Evolutionary conservation across 2,888 invertebrate species (phyloP).

Genomic region (Dysmachus trigonus): DNA sequence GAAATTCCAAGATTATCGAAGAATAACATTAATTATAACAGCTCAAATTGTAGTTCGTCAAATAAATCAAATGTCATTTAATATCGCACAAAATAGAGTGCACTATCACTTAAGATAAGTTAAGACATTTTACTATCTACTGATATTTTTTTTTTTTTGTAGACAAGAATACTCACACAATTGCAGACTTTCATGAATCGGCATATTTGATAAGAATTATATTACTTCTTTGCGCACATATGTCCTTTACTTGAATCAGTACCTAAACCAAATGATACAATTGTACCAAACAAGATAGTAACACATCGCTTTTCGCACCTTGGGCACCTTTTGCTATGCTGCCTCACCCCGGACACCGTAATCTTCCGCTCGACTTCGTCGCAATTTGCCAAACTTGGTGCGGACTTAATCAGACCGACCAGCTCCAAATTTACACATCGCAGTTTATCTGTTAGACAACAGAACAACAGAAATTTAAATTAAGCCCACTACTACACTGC

Average conservation of each 20-base stretch:
- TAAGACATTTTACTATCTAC: too few species aligned
- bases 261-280: not conserved
- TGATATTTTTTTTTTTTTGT: too few species aligned
- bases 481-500: not conserved
- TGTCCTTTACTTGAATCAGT: not conserved
- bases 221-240: not conserved
- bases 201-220: not conserved
- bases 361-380: not conserved
- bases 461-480: conserved; percentile 33
- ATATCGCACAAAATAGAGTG: too few species aligned
- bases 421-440: conserved; percentile 17
- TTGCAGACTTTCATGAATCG: not conserved
- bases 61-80: too few species aligned
- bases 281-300: not conserved
- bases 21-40: too few species aligned
- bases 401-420: conserved; percentile 6
- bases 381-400: conserved; percentile 24
- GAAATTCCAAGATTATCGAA: too few species aligned
- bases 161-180: too few species aligned
- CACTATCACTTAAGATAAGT: too few species aligned
- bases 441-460: conserved; percentile 28
- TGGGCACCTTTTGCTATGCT: not conserved
- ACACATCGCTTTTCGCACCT: not conserved
- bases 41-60: too few species aligned
- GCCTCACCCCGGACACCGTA: not conserved